A percentile compares a stretch with the other conserved stretches of the same genome.
Conservation (phyloP, 1,140 invertebrate genomes). For the Philotrypesis tridentata region DNA sequence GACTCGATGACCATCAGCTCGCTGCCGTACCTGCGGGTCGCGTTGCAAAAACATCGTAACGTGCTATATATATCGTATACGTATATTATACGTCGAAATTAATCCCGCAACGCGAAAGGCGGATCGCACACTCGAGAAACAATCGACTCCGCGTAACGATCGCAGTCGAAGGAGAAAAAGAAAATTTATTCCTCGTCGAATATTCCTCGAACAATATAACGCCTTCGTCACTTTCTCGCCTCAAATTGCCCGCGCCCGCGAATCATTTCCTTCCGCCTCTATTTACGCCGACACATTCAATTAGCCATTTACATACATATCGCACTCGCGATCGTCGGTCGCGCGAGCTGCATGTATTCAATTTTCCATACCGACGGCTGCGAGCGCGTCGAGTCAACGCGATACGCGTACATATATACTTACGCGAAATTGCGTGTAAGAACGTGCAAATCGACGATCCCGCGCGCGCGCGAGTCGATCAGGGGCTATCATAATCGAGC, state of each 20-base stretch:
- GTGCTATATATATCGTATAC: too few species aligned
- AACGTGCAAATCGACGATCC: too few species aligned
- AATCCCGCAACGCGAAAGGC: too few species aligned
- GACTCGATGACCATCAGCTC: conserved; percentile 92
- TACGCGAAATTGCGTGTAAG: too few species aligned
- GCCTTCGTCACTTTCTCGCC: not conserved
- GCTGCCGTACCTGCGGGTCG: conserved; percentile 86
- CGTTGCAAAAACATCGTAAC: not conserved
- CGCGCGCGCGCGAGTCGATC: too few species aligned
- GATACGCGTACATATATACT: too few species aligned
- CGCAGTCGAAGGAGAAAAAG: too few species aligned
- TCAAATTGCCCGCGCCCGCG: not conserved
- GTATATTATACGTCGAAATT: too few species aligned
- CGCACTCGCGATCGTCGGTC: too few species aligned
- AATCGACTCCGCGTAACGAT: too few species aligned
- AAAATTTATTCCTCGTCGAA: not conserved
- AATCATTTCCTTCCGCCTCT: not conserved
- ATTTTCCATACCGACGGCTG: not conserved
- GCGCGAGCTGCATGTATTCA: too few species aligned
- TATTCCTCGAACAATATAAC: not conserved
- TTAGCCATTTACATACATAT: not conserved
- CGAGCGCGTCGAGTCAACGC: not conserved
- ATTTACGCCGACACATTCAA: not conserved
- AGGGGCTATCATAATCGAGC: not conserved
- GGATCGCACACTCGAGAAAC: too few species aligned